Evolutionary conservation across 2,888 invertebrate genomes (phyloP).

Genomic region (Clistopyga incitator): DNA sequence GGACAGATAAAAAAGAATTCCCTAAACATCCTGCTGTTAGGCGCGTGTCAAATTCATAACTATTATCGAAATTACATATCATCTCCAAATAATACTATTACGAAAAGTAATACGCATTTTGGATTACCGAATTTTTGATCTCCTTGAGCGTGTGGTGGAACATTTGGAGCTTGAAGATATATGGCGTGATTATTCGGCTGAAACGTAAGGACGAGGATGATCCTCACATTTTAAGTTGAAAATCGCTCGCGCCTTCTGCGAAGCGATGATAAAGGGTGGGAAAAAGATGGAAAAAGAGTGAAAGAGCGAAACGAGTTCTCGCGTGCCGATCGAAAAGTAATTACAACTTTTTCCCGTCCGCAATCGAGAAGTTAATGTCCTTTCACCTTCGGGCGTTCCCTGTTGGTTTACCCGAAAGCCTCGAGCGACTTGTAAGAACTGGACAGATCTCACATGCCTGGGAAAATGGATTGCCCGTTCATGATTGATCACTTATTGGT

Average conservation of each 20-base stretch:
- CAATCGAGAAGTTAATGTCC: slow-evolving; percentile 83
- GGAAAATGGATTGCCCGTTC: slow-evolving; percentile 81
- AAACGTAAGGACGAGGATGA: not conserved
- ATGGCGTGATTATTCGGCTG: slow-evolving; percentile 30
- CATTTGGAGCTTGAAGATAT: slow-evolving; percentile 38
- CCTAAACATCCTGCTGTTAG: slow-evolving; percentile 71
- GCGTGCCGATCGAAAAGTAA: slow-evolving; percentile 81
- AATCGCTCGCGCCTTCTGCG: slow-evolving; percentile 56
- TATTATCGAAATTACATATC: slow-evolving; percentile 13
- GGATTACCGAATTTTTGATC: slow-evolving; percentile 71
- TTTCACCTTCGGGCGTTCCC: slow-evolving; percentile 80
- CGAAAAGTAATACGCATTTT: slow-evolving; percentile 75
- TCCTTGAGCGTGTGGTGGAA: not conserved
- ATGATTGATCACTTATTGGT: slow-evolving; percentile 83
- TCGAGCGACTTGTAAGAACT: slow-evolving; percentile 77
- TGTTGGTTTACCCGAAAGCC: slow-evolving; percentile 74
- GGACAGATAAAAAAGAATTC: slow-evolving; percentile 76
- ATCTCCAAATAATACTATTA: slow-evolving; percentile 16
- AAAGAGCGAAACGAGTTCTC: slow-evolving; percentile 60
- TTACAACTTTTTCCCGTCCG: slow-evolving; percentile 83
- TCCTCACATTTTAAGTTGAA: slow-evolving; percentile 50
- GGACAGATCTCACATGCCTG: slow-evolving; percentile 82
- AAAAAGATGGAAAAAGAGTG: slow-evolving; percentile 32
- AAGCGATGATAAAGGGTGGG: slow-evolving; percentile 39
- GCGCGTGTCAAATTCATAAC: slow-evolving; percentile 77